Conservation (phyloP, 2,888 invertebrate species). For the Diarsia dahlii region DNA sequence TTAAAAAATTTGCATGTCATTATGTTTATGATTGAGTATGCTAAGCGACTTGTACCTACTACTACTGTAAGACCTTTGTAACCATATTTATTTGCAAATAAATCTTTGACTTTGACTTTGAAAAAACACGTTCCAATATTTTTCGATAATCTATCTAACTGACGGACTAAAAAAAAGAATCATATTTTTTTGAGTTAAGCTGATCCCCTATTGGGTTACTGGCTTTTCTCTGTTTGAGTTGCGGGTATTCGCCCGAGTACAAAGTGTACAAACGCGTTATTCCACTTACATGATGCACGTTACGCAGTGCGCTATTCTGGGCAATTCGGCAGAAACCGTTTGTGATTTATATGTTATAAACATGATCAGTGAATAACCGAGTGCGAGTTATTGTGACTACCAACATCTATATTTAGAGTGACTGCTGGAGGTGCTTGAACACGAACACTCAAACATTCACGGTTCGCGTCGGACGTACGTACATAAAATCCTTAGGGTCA, state of each 20-base stretch:
- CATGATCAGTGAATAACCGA: slow-evolving; percentile 84
- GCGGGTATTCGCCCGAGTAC: not conserved
- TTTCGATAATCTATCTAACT: no score
- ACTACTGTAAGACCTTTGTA: no score
- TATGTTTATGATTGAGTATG: no score
- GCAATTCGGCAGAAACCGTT: slow-evolving; percentile 76
- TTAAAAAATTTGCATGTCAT: no score
- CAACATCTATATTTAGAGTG: slow-evolving; percentile 80
- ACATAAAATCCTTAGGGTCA: slow-evolving; percentile 8
- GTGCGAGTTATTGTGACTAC: slow-evolving; percentile 81
- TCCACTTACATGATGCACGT: slow-evolving; percentile 58
- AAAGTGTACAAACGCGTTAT: slow-evolving; percentile 9
- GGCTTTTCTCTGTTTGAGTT: not conserved
- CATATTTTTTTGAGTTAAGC: no score
- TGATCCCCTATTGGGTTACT: no score
- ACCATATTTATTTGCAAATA: no score
- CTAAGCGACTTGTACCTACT: no score
- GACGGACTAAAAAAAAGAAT: no score
- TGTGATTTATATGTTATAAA: slow-evolving; percentile 85
- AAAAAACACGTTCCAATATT: no score
- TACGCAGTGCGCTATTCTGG: slow-evolving; percentile 74
- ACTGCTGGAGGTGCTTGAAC: slow-evolving; percentile 69
- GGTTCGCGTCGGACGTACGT: slow-evolving; percentile 23
- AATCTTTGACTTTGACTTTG: no score
- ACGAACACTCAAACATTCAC: slow-evolving; percentile 69